Evolutionary conservation across 2,888 invertebrate genomes (phyloP), one percentile per base, ranked within the genome.

Genomic region (Spodoptera littoralis): DNA sequence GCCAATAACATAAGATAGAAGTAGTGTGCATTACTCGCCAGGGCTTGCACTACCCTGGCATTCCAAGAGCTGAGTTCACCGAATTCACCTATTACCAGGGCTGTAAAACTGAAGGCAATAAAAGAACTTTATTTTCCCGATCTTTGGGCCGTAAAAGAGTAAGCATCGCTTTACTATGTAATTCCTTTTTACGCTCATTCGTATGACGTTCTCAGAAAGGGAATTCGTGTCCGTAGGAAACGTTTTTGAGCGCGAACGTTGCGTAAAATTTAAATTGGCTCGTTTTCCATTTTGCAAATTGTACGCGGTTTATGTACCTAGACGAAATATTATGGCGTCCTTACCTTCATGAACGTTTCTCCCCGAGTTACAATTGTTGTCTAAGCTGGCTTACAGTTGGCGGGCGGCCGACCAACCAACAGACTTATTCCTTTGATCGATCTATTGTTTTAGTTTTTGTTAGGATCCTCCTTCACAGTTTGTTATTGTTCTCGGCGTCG

Each of bases 91-190:
- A 90, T 91, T 86, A 87, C 88, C 81, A 76, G 73, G 79, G 86
- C 75, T 87, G 85, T 92, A 91, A 90, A 91, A 90, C 86, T 76
- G 82, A 73, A 68, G 76, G 89, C 85, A 90, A 90, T 92, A 92
- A 92, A 91, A 85, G 81, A 89, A 90, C 88, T 90, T 91, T 90
- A 91, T 90, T 88, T 85, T 84, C 83, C 83, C 87, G 88, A 91
- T 91, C 90, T 89, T 85, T 86, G 77, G 78, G 81, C 84, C 84
- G 86, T 90, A 90, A 90, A 89, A 88, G 84, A 82, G 88, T 88
- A 90, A 89, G 88, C 87, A 89, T 89, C 86, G 82, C 82, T 89
- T 88, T 88, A 89, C 88, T 89, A 84, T 89, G 89, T 89, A 90
- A 90, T 90, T 88, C 83, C 83, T 82, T 89, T 79, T 89, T 89